Evolutionary conservation across 2,888 invertebrate species (phyloP), one percentile per base, ranked within the genome.

Genomic region (Yponomeuta plumbellus): DNA sequence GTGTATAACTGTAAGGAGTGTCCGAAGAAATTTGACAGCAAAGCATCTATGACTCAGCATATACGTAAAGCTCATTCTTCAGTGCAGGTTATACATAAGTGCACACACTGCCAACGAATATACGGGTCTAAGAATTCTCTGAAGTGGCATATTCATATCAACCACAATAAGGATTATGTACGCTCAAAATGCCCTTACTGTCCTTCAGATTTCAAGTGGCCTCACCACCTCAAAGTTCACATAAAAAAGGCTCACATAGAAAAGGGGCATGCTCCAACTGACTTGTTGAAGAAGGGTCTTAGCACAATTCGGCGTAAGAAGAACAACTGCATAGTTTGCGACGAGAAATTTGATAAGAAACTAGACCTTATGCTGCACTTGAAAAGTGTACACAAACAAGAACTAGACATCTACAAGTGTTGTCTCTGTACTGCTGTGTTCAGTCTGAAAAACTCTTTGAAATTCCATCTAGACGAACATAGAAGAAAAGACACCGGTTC

Each of bases 381-480:
- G 56, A 39, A 44, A n/a, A 56, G 6, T 10, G 34, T 23, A 0
- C 66, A 66, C 34, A 66, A 66, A 10, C 62, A 62, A 11, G 66
- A 66, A 10, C 17, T 66, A 21, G 62, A 66, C 34, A 66, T 66
- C 22, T 66, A 56, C 66, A 66, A 61, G 20, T 66, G 66, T n/a
- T 66, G 66, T 11, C 10, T 23, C 23, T 66, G 66, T 17, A 20
- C 34, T 1, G 66, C 61, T 0, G 66, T 66, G 20, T 66, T 62
- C 56, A 66, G 34, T 34, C n/a, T 66, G 13, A 17, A 21, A 39
- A 62, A 61, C 34, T 34, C 62, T n/a, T 56, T 66, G 26, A 44
- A 26, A 22, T 13, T 40, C 5, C 66, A 66, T 34, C 26, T 66
- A 13, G 62, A 62, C 20, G 52, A 61, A 17, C 66, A 66, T 21